Conservation (phyloP, 2,113 vertebrate genomes). For the Rallus limicola region DNA sequence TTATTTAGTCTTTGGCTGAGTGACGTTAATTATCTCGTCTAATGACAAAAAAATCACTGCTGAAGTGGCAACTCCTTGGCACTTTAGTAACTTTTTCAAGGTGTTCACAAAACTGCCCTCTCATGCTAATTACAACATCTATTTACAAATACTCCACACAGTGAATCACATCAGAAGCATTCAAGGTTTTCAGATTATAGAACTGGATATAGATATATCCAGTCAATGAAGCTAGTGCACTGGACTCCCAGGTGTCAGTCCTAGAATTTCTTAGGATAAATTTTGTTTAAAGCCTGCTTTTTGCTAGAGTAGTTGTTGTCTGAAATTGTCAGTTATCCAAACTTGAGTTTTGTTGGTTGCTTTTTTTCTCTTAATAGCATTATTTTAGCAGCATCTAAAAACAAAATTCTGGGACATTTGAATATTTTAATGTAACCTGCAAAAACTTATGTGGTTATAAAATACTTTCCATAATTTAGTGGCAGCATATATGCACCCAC, state of each 20-base stretch:
- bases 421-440: background rate
- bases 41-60: background rate
- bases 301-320: background rate
- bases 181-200: background rate
- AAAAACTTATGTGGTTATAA: background rate
- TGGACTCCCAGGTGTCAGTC: background rate
- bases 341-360: background rate
- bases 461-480: background rate
- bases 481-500: background rate
- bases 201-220: background rate
- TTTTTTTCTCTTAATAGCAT: background rate
- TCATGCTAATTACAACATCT: background rate
- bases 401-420: background rate
- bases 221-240: background rate
- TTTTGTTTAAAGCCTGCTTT: background rate
- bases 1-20: conserved; percentile 19
- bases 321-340: background rate
- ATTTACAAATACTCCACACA: background rate
- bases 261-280: background rate
- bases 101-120: background rate
- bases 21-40: background rate
- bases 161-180: background rate
- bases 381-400: background rate
- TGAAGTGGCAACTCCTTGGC: background rate
- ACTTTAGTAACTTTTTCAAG: background rate